A percentile compares a stretch with the other conserved stretches of the same genome.
These are phyloP conservation scores for Hymenopus coronatus DNA, from an alignment of 2,888 invertebrate genomes.

Conservation along the genomic window DNA sequence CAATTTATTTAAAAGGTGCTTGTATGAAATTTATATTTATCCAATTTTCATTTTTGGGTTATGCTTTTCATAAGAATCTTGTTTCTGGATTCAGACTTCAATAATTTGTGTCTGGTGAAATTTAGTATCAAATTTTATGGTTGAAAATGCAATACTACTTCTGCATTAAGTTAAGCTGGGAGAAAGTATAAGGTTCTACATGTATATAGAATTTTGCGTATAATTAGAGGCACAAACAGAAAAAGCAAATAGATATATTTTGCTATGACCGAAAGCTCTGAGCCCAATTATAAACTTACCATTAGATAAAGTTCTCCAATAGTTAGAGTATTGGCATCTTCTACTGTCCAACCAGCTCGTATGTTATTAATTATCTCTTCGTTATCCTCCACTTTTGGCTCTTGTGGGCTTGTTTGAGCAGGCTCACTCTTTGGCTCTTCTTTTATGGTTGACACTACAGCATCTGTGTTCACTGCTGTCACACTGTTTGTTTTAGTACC, in stretches of 20 bases:
- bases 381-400: constrained; percentile 40
- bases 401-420: background rate
- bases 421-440: background rate
- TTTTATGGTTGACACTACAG: background rate
- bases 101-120: no score
- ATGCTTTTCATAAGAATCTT: no score
- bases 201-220: no score
- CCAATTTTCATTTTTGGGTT: no score
- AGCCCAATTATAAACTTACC: constrained; percentile 50
- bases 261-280: background rate
- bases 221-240: background rate
- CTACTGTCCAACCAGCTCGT: constrained; percentile 72
- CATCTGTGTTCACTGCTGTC: background rate
- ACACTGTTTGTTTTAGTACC: background rate
- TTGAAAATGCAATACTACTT: no score
- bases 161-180: no score
- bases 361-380: constrained; percentile 48
- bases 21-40: no score
- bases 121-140: no score
- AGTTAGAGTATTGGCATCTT: constrained; percentile 74
- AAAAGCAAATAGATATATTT: background rate
- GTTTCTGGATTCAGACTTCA: no score
- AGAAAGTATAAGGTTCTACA: no score
- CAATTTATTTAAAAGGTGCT: no score
- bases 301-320: constrained; percentile 89